Base-by-base conservation (phyloP, 2,888 invertebrate genomes). In the Rugalucina vietnamica region DNA sequence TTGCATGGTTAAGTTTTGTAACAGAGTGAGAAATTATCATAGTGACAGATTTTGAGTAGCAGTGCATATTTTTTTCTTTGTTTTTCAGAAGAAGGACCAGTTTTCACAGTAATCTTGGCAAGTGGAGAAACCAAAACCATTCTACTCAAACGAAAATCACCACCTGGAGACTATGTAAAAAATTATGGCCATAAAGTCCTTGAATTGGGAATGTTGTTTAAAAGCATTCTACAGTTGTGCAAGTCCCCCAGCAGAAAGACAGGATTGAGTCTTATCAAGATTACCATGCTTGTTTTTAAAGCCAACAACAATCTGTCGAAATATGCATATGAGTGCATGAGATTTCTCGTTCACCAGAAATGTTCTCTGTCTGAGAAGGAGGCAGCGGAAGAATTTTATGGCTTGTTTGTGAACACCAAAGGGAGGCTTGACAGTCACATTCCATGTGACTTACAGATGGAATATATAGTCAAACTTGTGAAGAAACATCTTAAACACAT, bases 371-470 rank as follows among this genome's bases (percentile, higher is more conserved):
- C 54, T 10, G 49, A 50, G 49, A 43, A 73, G 49, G 73, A 50
- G 49, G 73, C 73, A n/a, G 27, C 27, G 10, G 54, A 75, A 29
- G 32, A 32, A 37, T 75, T 75, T 36, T 75, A 75, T 54, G 75
- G 75, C 0, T n/a, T 75, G 18, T 75, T 75, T 75, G 75, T 75
- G 27, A 75, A 75, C 34, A 75, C 75, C 12, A 21, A 10, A n/a
- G 75, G 75, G 21, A 50, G 24, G n/a, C 21, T 54, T 34, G 37
- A 54, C 32, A 49, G 32, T 21, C 32, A 34, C 57, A 75, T 75
- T 21, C 50, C 72, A 14, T 36, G 36, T 36, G 72, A 72, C 27
- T 37, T 72, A n/a, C 18, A 18, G 8, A 54, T 75, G 75, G 75
- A 75, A 54, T 29, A 54, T 57, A 14, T 8, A 8, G 72, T 72